Evolutionary conservation across 2,888 invertebrate genomes (phyloP).

Genomic region (Eupeodes luniger): DNA sequence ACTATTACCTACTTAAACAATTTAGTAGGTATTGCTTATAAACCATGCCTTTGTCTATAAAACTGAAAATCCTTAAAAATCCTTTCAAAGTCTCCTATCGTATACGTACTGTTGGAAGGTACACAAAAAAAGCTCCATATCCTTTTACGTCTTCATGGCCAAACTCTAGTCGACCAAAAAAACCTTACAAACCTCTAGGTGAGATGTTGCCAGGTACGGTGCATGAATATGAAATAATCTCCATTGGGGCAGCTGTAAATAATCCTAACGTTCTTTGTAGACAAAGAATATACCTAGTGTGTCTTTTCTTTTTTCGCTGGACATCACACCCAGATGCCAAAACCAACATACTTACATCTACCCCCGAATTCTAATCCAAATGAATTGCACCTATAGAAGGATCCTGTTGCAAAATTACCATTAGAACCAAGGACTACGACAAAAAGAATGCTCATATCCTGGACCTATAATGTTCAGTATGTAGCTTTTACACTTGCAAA

Average conservation of each 20-base stretch:
- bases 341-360: not conserved
- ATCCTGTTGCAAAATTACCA: constrained; percentile 67
- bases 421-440: not conserved
- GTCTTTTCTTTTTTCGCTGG: constrained; percentile 29
- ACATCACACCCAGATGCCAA: constrained; percentile 17
- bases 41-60: constrained; percentile 16
- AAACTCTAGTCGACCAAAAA: not conserved
- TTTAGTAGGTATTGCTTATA: constrained; percentile 32
- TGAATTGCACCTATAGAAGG: constrained; percentile 76
- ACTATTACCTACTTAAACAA: constrained; percentile 58
- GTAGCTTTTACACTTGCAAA: not conserved
- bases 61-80: constrained; percentile 47
- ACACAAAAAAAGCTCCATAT: constrained; percentile 22
- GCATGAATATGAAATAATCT: constrained; percentile 57
- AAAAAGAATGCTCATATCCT: constrained; percentile 2
- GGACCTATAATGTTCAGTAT: not conserved
- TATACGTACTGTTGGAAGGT: no score
- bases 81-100: constrained; percentile 32
- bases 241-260: constrained; percentile 65
- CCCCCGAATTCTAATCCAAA: constrained; percentile 67
- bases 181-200: constrained; percentile 31
- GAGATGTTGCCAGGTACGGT: constrained; percentile 21
- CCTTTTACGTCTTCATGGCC: constrained; percentile 16
- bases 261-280: constrained; percentile 54
- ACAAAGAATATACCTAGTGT: constrained; percentile 7